Base-by-base conservation (phyloP, 1,140 invertebrate species). In the Bombus pascuorum region DNA sequence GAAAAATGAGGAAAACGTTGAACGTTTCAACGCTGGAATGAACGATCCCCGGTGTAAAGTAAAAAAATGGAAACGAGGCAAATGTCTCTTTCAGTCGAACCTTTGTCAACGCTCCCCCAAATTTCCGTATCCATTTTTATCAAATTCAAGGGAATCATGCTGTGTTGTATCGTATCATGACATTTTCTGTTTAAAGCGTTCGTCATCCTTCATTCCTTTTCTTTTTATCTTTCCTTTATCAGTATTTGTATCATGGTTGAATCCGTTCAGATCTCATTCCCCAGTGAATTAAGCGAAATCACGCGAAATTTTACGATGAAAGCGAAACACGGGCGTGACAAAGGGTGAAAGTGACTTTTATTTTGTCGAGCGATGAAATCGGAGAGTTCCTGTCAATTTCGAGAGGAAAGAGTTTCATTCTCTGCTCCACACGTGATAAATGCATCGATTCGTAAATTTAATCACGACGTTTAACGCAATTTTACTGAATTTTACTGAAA, bases 361-460 rank as follows among this genome's bases (percentile, higher is more conserved):
- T 75, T 75, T 75, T 28, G 32, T 47, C 32, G 47, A 25, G 25
- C 47, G 32, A 37, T 76, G 74, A 76, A 76, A 76, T 76, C 47
- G 25, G 32, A 32, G 68, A 47, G 28, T 28, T 28, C 22, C 57
- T 47, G 44, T 37, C 47, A 34, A 57, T 76, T 76, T 32, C 39
- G 28, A 13, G 71, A n/a, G 37, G 25, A 42, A n/a, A 6, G 18
- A 22, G 39, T 71, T 71, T 42, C 70, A 42, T 42, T 8, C 15
- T 70, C 34, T 25, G 34, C 37, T n/a, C 28, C 12, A 37, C 10
- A 13, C 0, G 39, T 3, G 39, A 72, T 44, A 72, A 72, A 72
- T 3, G 13, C 39, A 32, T 12, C 28, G 71, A 22, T 32, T 73
- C 42, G 71, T 44, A 73, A 18, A 73, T 47, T 73, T 73, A 18